A percentile compares a stretch with the other conserved stretches of the same genome.
phyloP scores from a whole-genome alignment of 2,797 vertebrate species.

The Cryptoblepharus egeriae region DNA sequence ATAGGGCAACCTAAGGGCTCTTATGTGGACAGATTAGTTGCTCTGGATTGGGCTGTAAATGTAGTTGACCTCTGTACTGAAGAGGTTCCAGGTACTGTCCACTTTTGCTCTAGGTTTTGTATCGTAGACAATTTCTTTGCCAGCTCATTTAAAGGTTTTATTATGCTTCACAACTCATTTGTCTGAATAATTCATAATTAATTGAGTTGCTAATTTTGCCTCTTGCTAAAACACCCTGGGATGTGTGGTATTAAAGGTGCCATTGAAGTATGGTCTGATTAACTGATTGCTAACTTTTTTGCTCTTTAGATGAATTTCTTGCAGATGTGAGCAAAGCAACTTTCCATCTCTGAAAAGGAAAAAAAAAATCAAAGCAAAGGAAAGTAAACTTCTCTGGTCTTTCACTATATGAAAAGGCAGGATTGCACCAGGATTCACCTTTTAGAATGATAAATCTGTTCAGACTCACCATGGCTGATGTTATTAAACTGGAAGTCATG shows the following conservation, averaged over 20 bases:
- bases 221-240: conserved; percentile 50
- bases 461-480: too few relatives aligned
- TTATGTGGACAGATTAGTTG: too few relatives aligned
- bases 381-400: conserved; percentile 33
- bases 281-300: conserved; percentile 49
- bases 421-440: not conserved
- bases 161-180: conserved; percentile 47
- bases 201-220: conserved; percentile 56
- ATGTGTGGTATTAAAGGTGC: conserved; percentile 44
- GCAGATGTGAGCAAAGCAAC: conserved; percentile 41
- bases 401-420: conserved; percentile 45
- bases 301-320: conserved; percentile 41
- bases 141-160: conserved; percentile 36
- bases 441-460: too few relatives aligned
- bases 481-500: too few relatives aligned
- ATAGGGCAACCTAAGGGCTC: too few relatives aligned
- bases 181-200: conserved; percentile 63
- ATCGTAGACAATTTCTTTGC: not conserved
- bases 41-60: too few relatives aligned
- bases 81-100: conserved; percentile 14
- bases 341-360: conserved; percentile 16
- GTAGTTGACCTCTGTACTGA: conserved; percentile 14
- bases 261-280: conserved; percentile 45
- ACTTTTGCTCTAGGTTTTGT: not conserved
- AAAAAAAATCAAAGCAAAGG: conserved; percentile 10